These are phyloP conservation scores for Echiichthys vipera DNA, from an alignment of 2,797 vertebrate species.

Conservation along the genomic window DNA sequence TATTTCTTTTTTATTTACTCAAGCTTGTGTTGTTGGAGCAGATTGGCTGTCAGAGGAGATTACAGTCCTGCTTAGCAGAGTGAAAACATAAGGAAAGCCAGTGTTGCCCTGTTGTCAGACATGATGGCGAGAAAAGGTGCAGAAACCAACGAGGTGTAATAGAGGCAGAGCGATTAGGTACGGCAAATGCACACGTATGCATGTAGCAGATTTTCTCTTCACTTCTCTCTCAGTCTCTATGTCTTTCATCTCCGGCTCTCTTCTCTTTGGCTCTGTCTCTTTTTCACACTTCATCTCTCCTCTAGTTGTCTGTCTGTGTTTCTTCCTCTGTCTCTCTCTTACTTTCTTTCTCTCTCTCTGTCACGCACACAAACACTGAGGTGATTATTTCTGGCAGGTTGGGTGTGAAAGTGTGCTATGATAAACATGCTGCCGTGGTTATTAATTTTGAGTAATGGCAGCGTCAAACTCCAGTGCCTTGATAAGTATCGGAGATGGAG, in stretches of 20 bases:
- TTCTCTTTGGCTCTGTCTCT: constrained; percentile 49
- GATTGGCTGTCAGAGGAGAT: constrained; percentile 71
- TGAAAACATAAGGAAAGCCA: constrained; percentile 59
- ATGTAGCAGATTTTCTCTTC: constrained; percentile 44
- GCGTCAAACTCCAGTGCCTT: constrained; percentile 85
- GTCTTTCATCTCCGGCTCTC: constrained; percentile 45
- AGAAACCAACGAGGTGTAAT: constrained; percentile 71
- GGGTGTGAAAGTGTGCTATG: constrained; percentile 84
- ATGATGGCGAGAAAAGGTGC: constrained; percentile 81
- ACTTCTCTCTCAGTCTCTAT: constrained; percentile 41
- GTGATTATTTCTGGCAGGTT: constrained; percentile 92
- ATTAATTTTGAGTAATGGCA: constrained; percentile 88
- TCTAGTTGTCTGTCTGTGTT: constrained; percentile 46
- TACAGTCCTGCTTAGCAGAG: constrained; percentile 71
- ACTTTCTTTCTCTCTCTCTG: constrained; percentile 29
- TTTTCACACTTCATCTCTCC: constrained; percentile 58
- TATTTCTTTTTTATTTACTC: constrained; percentile 60
- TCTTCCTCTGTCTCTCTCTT: constrained; percentile 28
- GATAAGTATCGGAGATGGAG: constrained; percentile 85
- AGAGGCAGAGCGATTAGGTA: constrained; percentile 65
- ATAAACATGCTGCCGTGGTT: constrained; percentile 90
- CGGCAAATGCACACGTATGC: constrained; percentile 57
- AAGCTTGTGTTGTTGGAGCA: constrained; percentile 56
- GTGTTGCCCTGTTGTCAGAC: constrained; percentile 83
- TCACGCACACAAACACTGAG: constrained; percentile 64